These are phyloP conservation scores for Lepetodrilus schrolli DNA, from an alignment of 2,888 invertebrate species.

Conservation along the genomic window DNA sequence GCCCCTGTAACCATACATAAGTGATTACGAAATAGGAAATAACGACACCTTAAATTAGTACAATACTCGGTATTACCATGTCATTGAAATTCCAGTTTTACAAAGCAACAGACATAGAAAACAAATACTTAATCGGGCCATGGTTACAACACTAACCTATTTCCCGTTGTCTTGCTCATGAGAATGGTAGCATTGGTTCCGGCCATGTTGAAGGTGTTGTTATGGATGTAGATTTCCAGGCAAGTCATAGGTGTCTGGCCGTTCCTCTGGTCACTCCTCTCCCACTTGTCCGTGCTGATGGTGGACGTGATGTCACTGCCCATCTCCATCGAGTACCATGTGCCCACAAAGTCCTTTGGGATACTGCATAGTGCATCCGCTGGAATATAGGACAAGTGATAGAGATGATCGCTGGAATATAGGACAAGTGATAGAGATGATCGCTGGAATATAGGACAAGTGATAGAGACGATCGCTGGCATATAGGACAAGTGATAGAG, in stretches of 20 bases:
- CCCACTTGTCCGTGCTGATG: slow-evolving; percentile 48
- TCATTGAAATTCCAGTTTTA: too few species aligned
- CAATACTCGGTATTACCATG: too few species aligned
- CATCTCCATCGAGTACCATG: slow-evolving; percentile 65
- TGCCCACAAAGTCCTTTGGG: slow-evolving; percentile 42
- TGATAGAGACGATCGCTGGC: too few species aligned
- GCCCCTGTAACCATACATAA: too few species aligned
- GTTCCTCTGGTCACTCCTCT: not conserved
- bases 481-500: too few species aligned
- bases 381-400: not conserved
- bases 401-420: not conserved
- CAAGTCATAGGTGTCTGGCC: too few species aligned
- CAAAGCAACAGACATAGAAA: too few species aligned
- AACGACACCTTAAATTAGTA: too few species aligned
- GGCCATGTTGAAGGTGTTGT: slow-evolving; percentile 40
- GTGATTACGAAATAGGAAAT: too few species aligned
- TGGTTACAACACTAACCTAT: slow-evolving; percentile 35
- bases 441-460: too few species aligned
- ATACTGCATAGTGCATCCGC: not conserved
- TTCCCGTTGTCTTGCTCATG: slow-evolving; percentile 27
- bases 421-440: not conserved
- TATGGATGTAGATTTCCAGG: slow-evolving; percentile 38
- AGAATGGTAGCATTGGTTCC: slow-evolving; percentile 52
- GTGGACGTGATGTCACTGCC: slow-evolving; percentile 50
- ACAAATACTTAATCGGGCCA: too few species aligned